phyloP scores from a whole-genome alignment of 1,140 invertebrate genomes.

The Macrobrachium rosenbergii region DNA sequence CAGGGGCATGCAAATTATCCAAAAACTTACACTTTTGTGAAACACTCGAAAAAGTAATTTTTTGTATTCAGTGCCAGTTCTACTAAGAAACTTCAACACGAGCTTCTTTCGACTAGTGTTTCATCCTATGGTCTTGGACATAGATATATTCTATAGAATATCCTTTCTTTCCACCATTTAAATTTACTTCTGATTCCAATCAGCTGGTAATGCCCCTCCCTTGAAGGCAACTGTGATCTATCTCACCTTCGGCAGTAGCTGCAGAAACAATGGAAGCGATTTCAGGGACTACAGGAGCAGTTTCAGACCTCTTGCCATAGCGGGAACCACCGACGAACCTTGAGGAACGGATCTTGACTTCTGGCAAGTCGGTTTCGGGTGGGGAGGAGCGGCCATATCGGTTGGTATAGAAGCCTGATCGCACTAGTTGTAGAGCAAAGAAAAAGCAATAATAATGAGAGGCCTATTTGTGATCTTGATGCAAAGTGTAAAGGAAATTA shows the following conservation, averaged over 20 bases:
- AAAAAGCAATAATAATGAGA: neutral
- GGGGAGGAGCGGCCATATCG: slow-evolving; percentile 40
- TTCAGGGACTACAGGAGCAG: neutral
- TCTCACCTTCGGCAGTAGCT: neutral
- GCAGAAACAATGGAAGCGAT: neutral
- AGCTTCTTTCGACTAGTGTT: no score
- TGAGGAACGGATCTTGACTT: slow-evolving; percentile 52
- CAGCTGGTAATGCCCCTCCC: no score
- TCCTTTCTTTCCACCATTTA: neutral
- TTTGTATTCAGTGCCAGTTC: neutral
- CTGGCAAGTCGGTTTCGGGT: slow-evolving; percentile 31
- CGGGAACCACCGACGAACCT: slow-evolving; percentile 51
- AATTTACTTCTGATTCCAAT: no score
- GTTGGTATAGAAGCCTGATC: slow-evolving; percentile 46
- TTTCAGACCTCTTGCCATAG: slow-evolving; percentile 48
- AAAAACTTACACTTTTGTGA: no score
- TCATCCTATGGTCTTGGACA: no score
- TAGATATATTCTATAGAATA: no score
- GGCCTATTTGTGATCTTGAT: no score
- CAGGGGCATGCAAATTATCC: no score
- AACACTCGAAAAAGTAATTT: no score
- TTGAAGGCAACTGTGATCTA: no score
- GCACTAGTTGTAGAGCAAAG: neutral
- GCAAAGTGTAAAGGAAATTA: no score
- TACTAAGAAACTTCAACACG: neutral